Evolutionary conservation across 1,140 invertebrate species (phyloP).

Genomic region (Leptinotarsa lineolata): DNA sequence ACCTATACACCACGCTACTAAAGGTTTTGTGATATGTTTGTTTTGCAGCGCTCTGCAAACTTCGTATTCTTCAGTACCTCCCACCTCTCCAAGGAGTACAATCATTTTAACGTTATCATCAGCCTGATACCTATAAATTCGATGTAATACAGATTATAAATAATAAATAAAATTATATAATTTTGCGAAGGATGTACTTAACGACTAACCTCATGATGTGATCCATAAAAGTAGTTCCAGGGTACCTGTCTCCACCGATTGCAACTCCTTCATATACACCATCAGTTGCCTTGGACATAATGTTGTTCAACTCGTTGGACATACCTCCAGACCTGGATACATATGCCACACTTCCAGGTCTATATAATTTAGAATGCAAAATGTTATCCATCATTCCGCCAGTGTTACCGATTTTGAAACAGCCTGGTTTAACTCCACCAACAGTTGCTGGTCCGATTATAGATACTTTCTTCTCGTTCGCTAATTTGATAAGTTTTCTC

Average conservation of each 20-base stretch:
- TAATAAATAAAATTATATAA: no score
- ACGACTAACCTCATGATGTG: slow-evolving; percentile 81
- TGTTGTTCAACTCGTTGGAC: slow-evolving; percentile 99
- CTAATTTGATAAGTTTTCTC: slow-evolving; percentile 88
- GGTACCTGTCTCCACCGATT: slow-evolving; percentile 99
- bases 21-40: slow-evolving; percentile 86
- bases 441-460: slow-evolving; percentile 98
- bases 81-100: slow-evolving; percentile 95
- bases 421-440: slow-evolving; percentile 97
- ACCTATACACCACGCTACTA: slow-evolving; percentile 98
- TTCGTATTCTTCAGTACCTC: slow-evolving; percentile 98
- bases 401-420: slow-evolving; percentile 99
- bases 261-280: slow-evolving; percentile 98
- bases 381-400: slow-evolving; percentile 99
- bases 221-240: slow-evolving; percentile 98
- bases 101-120: slow-evolving; percentile 90
- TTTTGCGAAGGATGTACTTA: background rate
- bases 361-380: slow-evolving; percentile 93
- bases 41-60: slow-evolving; percentile 87
- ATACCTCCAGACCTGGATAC: slow-evolving; percentile 98
- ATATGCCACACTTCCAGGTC: slow-evolving; percentile 96
- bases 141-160: no score
- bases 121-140: slow-evolving; percentile 62
- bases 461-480: slow-evolving; percentile 77
- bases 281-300: slow-evolving; percentile 94